Conservation (phyloP, 2,888 invertebrate genomes). For the Exephanes ischioxanthus region DNA sequence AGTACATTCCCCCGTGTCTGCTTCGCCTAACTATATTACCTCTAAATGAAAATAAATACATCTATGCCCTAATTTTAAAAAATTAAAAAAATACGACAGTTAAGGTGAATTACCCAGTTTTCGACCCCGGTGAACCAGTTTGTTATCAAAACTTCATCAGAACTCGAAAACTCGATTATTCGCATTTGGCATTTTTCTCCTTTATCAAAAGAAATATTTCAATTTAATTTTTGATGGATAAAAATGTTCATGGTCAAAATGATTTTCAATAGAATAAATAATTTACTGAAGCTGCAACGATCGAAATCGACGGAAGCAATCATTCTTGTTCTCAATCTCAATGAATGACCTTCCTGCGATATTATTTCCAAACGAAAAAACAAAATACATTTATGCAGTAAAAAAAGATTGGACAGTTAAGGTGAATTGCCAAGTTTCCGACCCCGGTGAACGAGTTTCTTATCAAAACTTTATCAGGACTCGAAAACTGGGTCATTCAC, state of each 20-base stretch:
- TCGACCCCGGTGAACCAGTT: not conserved
- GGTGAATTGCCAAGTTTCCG: not conserved
- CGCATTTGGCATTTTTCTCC: not conserved
- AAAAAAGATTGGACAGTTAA: not conserved
- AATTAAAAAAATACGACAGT: not conserved
- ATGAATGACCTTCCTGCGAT: not conserved
- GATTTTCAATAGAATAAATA: not conserved
- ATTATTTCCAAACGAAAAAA: not conserved
- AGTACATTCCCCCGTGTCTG: constrained; percentile 5
- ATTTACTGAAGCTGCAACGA: not conserved
- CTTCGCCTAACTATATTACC: not conserved
- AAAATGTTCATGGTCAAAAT: not conserved
- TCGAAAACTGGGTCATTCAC: not conserved
- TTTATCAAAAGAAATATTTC: not conserved
- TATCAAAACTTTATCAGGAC: not conserved
- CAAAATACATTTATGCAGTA: not conserved
- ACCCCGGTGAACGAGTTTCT: not conserved
- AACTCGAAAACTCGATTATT: not conserved
- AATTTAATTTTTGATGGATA: not conserved
- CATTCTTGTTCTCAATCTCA: not conserved
- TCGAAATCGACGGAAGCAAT: not conserved
- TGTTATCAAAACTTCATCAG: not conserved
- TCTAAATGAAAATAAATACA: not conserved
- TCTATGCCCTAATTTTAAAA: not conserved
- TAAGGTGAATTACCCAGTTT: not conserved